A percentile compares a stretch with the other conserved stretches of the same genome.
Evolutionary conservation across 2,113 vertebrate species (phyloP).

Genomic region (Ptilorrhoa leucosticta): DNA sequence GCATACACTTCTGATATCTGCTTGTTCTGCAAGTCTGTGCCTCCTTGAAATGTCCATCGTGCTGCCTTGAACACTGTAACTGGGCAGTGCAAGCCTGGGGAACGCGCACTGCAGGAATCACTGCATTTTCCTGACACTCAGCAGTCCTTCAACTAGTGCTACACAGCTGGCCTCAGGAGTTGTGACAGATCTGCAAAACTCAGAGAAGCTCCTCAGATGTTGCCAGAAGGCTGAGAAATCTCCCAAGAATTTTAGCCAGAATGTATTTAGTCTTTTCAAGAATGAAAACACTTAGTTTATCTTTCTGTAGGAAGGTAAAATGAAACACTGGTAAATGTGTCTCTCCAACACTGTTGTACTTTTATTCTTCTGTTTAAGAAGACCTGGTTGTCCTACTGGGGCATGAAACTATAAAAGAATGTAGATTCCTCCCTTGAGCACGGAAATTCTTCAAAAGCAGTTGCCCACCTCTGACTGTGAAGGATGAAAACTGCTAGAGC

Average conservation of each 20-base stretch:
- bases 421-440: background rate
- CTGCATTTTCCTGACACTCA: background rate
- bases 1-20: background rate
- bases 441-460: background rate
- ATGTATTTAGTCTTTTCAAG: background rate
- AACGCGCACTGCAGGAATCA: fast-evolving
- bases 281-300: background rate
- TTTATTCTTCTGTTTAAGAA: background rate
- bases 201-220: background rate
- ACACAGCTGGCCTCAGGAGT: background rate
- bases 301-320: background rate
- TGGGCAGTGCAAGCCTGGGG: background rate
- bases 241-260: background rate
- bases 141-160: background rate
- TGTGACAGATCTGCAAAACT: background rate
- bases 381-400: background rate
- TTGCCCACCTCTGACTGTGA: background rate
- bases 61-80: background rate
- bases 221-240: background rate
- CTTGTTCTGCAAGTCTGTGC: background rate
- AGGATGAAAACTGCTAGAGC: background rate
- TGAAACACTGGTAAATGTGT: background rate
- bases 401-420: background rate
- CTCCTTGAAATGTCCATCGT: background rate
- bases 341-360: fast-evolving